These are phyloP conservation scores for Cephus cinctus DNA, from an alignment of 1,140 invertebrate genomes.

Conservation along the genomic window DNA sequence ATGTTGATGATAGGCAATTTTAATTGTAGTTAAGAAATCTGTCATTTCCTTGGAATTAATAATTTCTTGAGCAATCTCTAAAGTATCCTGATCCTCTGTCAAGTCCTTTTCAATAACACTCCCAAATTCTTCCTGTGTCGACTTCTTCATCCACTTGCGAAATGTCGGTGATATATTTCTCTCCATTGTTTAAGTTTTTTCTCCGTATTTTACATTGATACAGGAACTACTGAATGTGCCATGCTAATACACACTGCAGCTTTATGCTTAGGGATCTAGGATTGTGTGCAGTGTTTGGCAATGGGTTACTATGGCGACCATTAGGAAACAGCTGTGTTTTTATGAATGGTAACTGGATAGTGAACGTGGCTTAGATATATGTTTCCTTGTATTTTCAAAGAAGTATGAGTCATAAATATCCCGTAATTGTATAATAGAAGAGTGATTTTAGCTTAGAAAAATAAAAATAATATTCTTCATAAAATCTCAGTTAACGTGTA, in stretches of 20 bases:
- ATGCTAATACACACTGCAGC: too few relatives aligned
- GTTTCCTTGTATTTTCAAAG: too few relatives aligned
- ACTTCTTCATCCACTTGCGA: constrained; percentile 42
- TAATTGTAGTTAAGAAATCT: constrained; percentile 31
- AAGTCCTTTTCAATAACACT: constrained; percentile 32
- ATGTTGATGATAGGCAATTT: constrained; percentile 23
- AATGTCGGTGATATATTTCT: constrained; percentile 30
- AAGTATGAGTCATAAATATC: too few relatives aligned
- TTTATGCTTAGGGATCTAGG: too few relatives aligned
- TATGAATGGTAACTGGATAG: too few relatives aligned
- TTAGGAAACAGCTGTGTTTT: too few relatives aligned
- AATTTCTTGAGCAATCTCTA: constrained; percentile 35
- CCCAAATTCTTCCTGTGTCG: constrained; percentile 42
- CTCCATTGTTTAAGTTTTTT: constrained; percentile 28
- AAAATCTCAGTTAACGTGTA: constrained; percentile 23
- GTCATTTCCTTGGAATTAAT: constrained; percentile 41
- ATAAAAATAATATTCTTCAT: too few relatives aligned
- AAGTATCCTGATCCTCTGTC: constrained; percentile 24
- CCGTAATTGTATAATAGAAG: too few relatives aligned
- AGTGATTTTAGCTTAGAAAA: too few relatives aligned
- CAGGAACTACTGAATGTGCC: too few relatives aligned
- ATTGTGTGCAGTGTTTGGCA: neutral
- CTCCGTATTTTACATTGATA: too few relatives aligned
- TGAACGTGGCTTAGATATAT: too few relatives aligned
- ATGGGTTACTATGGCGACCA: neutral